Percentiles rank a stretch among this genome's conserved stretches.
Evolutionary conservation across 1,140 invertebrate genomes (phyloP).

Genomic region (Linepithema humile): DNA sequence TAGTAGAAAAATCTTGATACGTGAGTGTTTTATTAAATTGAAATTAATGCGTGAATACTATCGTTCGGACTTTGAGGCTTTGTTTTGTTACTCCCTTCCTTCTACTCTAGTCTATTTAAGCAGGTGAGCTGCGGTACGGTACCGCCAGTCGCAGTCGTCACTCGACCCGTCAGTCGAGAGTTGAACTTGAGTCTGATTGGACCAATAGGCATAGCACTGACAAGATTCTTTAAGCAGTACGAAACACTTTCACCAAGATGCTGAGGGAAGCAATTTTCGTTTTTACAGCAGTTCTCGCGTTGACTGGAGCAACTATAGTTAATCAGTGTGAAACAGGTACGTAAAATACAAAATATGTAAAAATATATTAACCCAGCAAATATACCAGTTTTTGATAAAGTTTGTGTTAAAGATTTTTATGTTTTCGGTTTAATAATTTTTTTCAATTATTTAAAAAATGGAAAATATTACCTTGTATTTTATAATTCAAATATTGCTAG

Average conservation of each 20-base stretch:
- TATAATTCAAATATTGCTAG: no score
- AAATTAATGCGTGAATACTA: not conserved
- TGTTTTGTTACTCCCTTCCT: conserved; percentile 20
- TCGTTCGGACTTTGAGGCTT: not conserved
- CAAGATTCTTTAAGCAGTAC: not conserved
- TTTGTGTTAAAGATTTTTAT: not conserved
- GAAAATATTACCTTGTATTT: no score
- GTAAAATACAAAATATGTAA: conserved; percentile 43
- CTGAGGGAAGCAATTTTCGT: conserved; percentile 72
- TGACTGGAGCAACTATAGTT: conserved; percentile 72
- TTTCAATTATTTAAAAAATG: not conserved
- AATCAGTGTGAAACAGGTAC: conserved; percentile 71
- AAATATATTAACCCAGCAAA: not conserved
- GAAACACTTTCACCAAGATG: conserved; percentile 75
- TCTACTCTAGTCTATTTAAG: conserved; percentile 47
- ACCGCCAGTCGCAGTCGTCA: not conserved
- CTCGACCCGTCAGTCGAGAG: conserved; percentile 71
- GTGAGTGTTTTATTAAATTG: not conserved
- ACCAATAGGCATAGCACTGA: conserved; percentile 39
- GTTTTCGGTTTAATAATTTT: not conserved
- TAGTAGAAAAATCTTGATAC: not conserved
- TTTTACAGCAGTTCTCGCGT: conserved; percentile 66
- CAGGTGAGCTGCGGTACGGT: conserved; percentile 48
- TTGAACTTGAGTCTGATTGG: conserved; percentile 70
- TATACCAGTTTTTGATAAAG: not conserved